These are phyloP conservation scores for Haliclona indistincta DNA, from an alignment of 37 sponge, comb jelly and placozoan genomes.

Conservation along the genomic window DNA sequence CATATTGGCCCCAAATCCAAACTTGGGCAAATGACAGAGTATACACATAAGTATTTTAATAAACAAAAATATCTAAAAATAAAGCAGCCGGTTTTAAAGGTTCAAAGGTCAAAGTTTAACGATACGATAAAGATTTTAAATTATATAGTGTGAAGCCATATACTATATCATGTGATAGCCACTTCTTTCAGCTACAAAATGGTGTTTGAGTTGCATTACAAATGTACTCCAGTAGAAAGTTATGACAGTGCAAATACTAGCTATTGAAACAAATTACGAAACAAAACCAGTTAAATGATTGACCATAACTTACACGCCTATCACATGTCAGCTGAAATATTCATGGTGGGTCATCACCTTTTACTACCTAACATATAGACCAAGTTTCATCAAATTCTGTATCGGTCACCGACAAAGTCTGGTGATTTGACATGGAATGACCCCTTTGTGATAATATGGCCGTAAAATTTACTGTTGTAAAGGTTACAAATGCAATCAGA, in stretches of 20 bases:
- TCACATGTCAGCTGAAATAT: not conserved
- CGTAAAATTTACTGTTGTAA: no score
- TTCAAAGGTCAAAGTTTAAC: not conserved
- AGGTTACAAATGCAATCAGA: no score
- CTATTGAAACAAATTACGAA: not conserved
- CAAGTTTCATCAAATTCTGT: not conserved
- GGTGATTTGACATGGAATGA: slow-evolving; percentile 15
- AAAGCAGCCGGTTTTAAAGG: not conserved
- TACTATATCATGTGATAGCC: not conserved
- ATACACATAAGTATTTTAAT: not conserved
- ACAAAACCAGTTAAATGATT: not conserved
- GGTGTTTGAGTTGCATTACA: not conserved
- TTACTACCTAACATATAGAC: not conserved
- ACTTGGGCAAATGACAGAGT: slow-evolving; percentile 2
- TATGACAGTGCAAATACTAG: not conserved
- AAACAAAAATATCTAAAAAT: not conserved
- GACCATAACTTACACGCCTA: not conserved
- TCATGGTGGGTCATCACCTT: not conserved
- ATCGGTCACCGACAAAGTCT: not conserved
- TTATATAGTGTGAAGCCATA: not conserved
- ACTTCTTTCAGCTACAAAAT: not conserved
- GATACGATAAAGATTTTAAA: not conserved
- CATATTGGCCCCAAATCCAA: not conserved
- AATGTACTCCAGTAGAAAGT: not conserved
- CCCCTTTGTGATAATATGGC: no score